Evolutionary conservation across 2,888 invertebrate species (phyloP), one percentile per base, ranked within the genome.

Genomic region (Anorthoa munda): DNA sequence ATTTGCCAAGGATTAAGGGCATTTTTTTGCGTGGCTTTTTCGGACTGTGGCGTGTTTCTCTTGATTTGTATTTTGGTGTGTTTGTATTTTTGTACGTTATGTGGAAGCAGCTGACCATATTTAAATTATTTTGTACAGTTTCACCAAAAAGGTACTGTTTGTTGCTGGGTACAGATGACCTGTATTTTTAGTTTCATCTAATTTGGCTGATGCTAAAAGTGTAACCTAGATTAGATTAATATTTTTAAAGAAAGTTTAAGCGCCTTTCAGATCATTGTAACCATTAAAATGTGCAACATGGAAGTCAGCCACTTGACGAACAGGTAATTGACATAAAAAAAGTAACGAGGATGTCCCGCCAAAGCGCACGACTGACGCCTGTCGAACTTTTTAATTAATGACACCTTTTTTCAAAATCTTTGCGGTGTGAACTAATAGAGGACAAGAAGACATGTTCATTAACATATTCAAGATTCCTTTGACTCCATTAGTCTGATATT

Each of bases 401-500:
- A 87, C 70, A 79, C 66, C 92, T 92, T 90, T 90, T 87, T 85
- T 76, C 69, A 81, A 88, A 91, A 89, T 88, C 87, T 86, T 87
- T 87, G 88, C 89, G 85, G 87, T 89, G 86, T 86, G 87, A 90
- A 92, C 92, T 92, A 93, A 93, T 92, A 91, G 91, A 92, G 91
- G 89, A 93, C 92, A 92, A 90, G 90, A 90, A 90, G 90, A 95
- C 94, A 94, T 95, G 94, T 95, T 95, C 95, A 96, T 96, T 95
- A 95, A 94, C 95, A 90, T 95, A 90, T 88, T 95, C 93, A 89
- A 87, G 88, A 96, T 96, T 94, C 95, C 94, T 89, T 86, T 87
- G 86, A 93, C 91, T 96, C 96, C 96, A 96, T 96, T 96, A 96
- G 96, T 90, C 91, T 91, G 95, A 96, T 95, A 96, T 96, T 96